These are phyloP conservation scores for Loxodonta africana DNA, from an alignment of 2,113 vertebrate genomes.

Conservation along the genomic window DNA sequence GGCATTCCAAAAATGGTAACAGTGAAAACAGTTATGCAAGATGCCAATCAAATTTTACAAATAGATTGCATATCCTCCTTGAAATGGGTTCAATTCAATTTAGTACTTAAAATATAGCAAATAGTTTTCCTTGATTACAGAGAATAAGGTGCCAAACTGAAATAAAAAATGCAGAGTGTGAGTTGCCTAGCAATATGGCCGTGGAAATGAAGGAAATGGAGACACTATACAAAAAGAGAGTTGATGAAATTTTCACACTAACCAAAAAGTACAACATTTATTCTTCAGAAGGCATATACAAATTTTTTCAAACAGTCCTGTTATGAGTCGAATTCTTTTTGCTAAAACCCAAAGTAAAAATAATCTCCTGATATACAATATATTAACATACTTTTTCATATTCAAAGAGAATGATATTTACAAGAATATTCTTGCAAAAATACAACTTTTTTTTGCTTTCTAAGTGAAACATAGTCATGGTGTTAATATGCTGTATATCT, in stretches of 20 bases:
- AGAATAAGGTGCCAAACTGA: conserved; percentile 52
- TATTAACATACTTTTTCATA: not conserved
- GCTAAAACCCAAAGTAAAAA: not conserved
- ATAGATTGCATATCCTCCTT: not conserved
- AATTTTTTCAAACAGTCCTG: not conserved
- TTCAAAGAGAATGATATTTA: not conserved
- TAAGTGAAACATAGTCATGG: not conserved
- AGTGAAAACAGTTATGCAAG: conserved; percentile 48
- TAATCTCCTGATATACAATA: not conserved
- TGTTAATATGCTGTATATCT: not conserved
- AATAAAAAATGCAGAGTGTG: not conserved
- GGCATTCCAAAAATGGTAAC: conserved; percentile 54
- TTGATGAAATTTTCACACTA: not conserved
- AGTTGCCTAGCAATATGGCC: not conserved
- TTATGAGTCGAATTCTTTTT: not conserved
- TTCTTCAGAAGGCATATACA: not conserved
- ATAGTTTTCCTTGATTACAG: conserved; percentile 53
- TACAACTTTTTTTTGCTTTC: not conserved
- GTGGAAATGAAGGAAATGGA: not conserved
- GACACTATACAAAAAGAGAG: not conserved
- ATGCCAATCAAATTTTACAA: conserved; percentile 58
- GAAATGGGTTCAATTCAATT: conserved; percentile 27
- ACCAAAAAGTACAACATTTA: not conserved
- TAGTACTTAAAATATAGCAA: conserved; percentile 60
- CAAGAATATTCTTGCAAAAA: not conserved